Evolutionary conservation across 2,113 vertebrate species (phyloP), one percentile per base, ranked within the genome.

Genomic region (Apaloderma vittatum): DNA sequence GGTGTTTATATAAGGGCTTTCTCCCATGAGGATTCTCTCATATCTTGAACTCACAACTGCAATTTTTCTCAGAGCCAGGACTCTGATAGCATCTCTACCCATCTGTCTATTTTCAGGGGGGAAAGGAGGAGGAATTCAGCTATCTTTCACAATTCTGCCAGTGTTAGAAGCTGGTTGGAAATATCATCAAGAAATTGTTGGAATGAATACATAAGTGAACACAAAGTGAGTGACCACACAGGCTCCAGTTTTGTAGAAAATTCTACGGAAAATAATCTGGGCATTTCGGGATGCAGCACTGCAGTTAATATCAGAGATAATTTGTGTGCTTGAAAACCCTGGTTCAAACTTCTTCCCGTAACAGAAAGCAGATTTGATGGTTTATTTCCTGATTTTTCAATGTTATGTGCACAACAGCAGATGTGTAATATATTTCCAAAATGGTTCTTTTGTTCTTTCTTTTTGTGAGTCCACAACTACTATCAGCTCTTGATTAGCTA

Each of bases 1-100:
- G 68, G 68, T 97, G 96, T 97, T 97, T 97, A 97, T 95, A 87
- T 95, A 97, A 96, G 80, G 80, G 61, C 57, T 94, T 93, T 95
- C 91, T 97, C 96, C 94, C 96, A 94, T 95, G 95, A 95, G 95
- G 68, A 48, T 94, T 91, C 73, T 96, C 68, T 96, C 80, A 57
- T 93, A 95, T 97, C 91, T 95, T 94, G 89, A 96, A 95, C 76
- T 97, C 91, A 95, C 89, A 95, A 96, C 61, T 87, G 65, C 55
- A 84, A 93, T 45, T 96, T 97, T 97, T 97, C 95, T 97, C 95
- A 95, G 91, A 96, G 89, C 32, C 61, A 57, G 77, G 73, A 36
- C 45, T 94, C 72, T 52, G 96, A 96, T 95, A 96, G 89, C 48
- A 97, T 97, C 95, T 91, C 76, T 93, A 81, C 61, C n/a, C 89